Evolutionary conservation across 1,140 invertebrate genomes (phyloP), one percentile per base, ranked within the genome.

Genomic region (Pinna nobilis): DNA sequence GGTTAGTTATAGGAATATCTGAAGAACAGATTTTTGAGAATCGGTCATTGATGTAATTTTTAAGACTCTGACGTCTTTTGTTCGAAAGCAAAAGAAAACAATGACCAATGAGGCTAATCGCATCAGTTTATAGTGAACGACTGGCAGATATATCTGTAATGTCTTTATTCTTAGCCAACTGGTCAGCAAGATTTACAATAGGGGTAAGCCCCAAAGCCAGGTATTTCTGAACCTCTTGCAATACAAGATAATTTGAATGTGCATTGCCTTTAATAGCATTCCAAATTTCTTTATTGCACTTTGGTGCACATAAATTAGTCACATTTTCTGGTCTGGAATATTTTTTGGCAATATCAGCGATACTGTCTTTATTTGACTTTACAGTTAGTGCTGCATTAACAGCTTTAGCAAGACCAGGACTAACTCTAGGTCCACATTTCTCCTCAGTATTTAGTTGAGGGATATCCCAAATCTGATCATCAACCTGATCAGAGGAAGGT

Each of bases 401-500:
- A 32, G 28, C 53, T 32, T 57, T 57, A 18, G 28, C 51, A 15
- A 55, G 9, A 15, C 28, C 25, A 15, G 30, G 28, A 30, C 33
- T 55, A 15, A 55, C 11, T 13, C 33, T 55, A n/a, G 51, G 25
- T 32, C 25, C 51, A 55, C n/a, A 32, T 55, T 55, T 30, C n/a
- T 55, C 51, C 13, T 9, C 33, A 15, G 28, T n/a, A 55, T 55
- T 55, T 25, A 32, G 18, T 23, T 32, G 51, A 13, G 51, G 51
- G 18, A 55, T 30, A 55, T 55, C 25, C 51, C 51, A 57, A 20
- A 50, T 23, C 47, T 50, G 47, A 6, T 50, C n/a, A n/a, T n/a
- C n/a, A n/a, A n/a, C n/a, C n/a, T n/a, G n/a, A n/a, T n/a, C n/a
- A n/a, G n/a, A n/a, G n/a, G n/a, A n/a, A n/a, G n/a, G n/a, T n/a